These are phyloP conservation scores for Siderastrea siderea DNA, from an alignment of 92 coral and sea anemone species.

Conservation along the genomic window DNA sequence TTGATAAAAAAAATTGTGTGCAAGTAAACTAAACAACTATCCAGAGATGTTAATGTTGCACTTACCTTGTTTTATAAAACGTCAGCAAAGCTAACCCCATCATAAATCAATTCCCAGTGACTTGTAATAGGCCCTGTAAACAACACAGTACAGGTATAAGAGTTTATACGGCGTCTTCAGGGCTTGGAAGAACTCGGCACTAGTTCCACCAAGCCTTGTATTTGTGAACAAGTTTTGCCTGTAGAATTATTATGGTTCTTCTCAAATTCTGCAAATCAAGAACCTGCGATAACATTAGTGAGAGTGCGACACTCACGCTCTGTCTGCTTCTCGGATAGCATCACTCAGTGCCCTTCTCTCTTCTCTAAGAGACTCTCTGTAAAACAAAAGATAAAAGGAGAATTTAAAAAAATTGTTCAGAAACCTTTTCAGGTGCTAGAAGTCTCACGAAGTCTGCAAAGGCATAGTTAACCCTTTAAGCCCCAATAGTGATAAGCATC, in stretches of 20 bases:
- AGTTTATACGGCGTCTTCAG: too few species aligned
- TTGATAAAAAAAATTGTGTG: neutral
- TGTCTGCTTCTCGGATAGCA: conserved; percentile 98
- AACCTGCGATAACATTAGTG: neutral
- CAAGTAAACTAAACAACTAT: neutral
- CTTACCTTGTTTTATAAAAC: conserved; percentile 19
- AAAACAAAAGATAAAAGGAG: neutral
- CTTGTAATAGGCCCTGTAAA: conserved; percentile 89
- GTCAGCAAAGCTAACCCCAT: conserved; percentile 20
- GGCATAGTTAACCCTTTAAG: too few species aligned
- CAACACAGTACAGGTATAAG: neutral
- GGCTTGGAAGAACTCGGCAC: too few species aligned
- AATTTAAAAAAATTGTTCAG: neutral
- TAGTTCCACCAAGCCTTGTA: too few species aligned
- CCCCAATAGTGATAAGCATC: too few species aligned
- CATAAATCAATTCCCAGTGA: conserved; percentile 91
- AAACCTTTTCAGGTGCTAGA: too few species aligned
- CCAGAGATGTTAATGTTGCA: neutral
- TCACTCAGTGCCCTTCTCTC: conserved; percentile 97
- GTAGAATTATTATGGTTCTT: too few species aligned
- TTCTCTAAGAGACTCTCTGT: conserved; percentile 95
- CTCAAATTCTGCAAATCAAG: neutral
- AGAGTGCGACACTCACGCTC: conserved; percentile 80
- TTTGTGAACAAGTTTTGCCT: too few species aligned
- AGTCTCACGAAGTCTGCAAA: too few species aligned